These are phyloP conservation scores for Takifugu rubripes DNA, from an alignment of 2,797 vertebrate genomes.

Conservation along the genomic window DNA sequence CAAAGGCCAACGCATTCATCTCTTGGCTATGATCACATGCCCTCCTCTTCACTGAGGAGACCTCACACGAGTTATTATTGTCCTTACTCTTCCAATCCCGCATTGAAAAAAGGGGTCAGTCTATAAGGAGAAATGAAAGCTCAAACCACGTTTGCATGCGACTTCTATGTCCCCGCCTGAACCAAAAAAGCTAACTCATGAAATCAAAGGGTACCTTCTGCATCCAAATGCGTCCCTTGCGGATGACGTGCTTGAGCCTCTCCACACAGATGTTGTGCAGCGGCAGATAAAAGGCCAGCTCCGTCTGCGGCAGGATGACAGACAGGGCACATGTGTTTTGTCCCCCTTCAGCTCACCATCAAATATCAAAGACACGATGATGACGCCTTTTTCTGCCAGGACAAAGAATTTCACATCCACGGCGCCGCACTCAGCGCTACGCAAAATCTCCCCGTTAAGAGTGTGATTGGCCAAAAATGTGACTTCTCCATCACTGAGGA, in stretches of 20 bases:
- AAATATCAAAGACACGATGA: slow-evolving; percentile 97
- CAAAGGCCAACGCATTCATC: no score
- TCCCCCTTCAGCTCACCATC: slow-evolving; percentile 97
- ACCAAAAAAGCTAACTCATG: not conserved
- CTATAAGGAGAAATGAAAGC: slow-evolving; percentile 10
- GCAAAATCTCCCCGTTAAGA: slow-evolving; percentile 94
- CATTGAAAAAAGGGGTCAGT: slow-evolving; percentile 21
- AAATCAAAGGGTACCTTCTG: slow-evolving; percentile 83
- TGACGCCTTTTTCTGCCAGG: slow-evolving; percentile 93
- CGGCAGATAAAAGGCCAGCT: slow-evolving; percentile 92
- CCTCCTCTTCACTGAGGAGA: slow-evolving; percentile 3
- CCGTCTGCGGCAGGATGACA: slow-evolving; percentile 90
- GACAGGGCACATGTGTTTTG: slow-evolving; percentile 95
- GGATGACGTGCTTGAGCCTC: slow-evolving; percentile 91
- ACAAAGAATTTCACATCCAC: slow-evolving; percentile 98
- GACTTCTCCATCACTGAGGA: slow-evolving; percentile 92
- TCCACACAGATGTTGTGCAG: slow-evolving; percentile 93
- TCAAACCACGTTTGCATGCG: slow-evolving; percentile 2
- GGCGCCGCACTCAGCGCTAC: slow-evolving; percentile 93
- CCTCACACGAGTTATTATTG: slow-evolving; percentile 28
- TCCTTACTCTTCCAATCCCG: slow-evolving; percentile 20
- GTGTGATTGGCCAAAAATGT: slow-evolving; percentile 97
- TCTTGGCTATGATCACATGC: no score
- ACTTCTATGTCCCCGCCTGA: no score
- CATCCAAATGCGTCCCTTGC: slow-evolving; percentile 98